Evolutionary conservation across 2,113 vertebrate species (phyloP).

Genomic region (Crotalus tigris): DNA sequence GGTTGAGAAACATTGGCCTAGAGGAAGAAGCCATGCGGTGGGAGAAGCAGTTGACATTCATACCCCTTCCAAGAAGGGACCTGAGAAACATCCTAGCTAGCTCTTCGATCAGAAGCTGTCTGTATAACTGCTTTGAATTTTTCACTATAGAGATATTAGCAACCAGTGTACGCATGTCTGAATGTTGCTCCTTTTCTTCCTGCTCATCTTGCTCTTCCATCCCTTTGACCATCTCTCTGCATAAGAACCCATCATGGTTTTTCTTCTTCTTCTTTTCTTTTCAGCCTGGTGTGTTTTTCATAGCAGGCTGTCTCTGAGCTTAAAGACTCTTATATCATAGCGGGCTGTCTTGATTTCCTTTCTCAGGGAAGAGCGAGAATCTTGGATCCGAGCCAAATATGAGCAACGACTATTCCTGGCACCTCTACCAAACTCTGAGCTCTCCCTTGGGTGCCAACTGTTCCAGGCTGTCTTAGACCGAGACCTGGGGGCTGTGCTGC

Average conservation of each 20-base stretch:
- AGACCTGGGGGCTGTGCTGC: constrained; percentile 81
- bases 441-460: constrained; percentile 68
- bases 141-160: not conserved
- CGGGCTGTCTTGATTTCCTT: not conserved
- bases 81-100: not conserved
- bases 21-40: not conserved
- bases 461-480: constrained; percentile 78
- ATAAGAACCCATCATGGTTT: not conserved
- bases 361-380: constrained; percentile 87
- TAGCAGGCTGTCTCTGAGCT: not conserved
- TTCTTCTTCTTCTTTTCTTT: not conserved
- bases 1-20: not conserved
- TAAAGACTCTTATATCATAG: not conserved
- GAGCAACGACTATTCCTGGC: constrained; percentile 88
- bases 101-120: not conserved
- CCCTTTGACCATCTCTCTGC: not conserved
- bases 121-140: not conserved
- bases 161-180: not conserved
- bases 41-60: not conserved
- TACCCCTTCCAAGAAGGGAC: not conserved
- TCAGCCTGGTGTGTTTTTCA: not conserved
- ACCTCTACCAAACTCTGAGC: constrained; percentile 68
- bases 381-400: constrained; percentile 94
- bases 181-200: not conserved
- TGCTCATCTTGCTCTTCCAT: not conserved